Percentiles rank a stretch among this genome's conserved stretches.
Evolutionary conservation across 2,113 vertebrate genomes (phyloP).

Genomic region (Phyllostomus hastatus): DNA sequence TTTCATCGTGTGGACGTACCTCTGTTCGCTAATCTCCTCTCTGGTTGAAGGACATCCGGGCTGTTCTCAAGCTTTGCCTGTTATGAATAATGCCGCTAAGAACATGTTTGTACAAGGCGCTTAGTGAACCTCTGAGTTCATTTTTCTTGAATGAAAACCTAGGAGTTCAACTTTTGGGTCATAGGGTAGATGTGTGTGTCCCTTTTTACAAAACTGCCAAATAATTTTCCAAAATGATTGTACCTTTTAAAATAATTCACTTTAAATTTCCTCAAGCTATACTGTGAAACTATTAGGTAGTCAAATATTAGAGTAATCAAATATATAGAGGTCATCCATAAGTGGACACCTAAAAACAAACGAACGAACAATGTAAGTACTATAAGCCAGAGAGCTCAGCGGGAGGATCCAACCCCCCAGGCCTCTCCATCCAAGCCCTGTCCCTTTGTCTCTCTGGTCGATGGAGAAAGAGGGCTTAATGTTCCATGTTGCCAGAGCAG

Average conservation of each 20-base stretch:
- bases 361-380: not conserved
- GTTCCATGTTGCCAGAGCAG: not conserved
- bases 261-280: not conserved
- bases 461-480: not conserved
- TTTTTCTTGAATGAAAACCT: not conserved
- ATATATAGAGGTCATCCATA: not conserved
- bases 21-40: not conserved
- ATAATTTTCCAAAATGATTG: not conserved
- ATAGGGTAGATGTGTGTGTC: not conserved
- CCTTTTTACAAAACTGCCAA: not conserved
- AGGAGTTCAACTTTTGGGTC: not conserved
- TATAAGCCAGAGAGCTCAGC: not conserved
- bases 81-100: not conserved
- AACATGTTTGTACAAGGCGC: not conserved
- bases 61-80: not conserved
- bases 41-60: not conserved
- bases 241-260: not conserved
- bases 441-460: not conserved
- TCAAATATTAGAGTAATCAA: not conserved
- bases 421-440: not conserved
- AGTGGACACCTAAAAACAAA: not conserved
- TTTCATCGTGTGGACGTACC: not conserved
- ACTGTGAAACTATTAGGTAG: not conserved
- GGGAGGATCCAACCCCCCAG: rapidly evolving
- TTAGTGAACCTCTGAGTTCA: not conserved